These are phyloP conservation scores for Butorides virescens DNA, from an alignment of 2,113 vertebrate genomes.

Conservation along the genomic window DNA sequence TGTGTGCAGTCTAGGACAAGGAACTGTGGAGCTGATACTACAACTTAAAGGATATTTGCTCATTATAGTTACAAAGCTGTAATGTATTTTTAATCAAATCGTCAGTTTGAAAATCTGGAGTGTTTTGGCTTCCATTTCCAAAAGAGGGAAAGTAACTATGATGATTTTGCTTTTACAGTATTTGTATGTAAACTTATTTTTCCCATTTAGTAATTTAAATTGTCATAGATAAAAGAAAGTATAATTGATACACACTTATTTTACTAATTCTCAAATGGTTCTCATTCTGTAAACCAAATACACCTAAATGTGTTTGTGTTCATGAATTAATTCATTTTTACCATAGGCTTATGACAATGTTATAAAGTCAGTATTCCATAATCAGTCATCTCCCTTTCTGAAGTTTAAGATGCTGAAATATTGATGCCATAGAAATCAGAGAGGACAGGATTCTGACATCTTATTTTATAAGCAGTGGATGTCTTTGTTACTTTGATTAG, in stretches of 20 bases:
- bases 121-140: not conserved
- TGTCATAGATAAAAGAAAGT: not conserved
- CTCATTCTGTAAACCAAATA: not conserved
- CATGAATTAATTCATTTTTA: not conserved
- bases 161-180: not conserved
- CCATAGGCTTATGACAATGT: not conserved
- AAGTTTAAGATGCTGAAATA: not conserved
- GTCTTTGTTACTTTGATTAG: not conserved
- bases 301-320: not conserved
- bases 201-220: not conserved
- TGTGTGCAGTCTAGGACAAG: not conserved
- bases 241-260: rapidly evolving
- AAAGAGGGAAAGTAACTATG: too few relatives aligned
- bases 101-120: not conserved
- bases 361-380: not conserved
- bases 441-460: not conserved
- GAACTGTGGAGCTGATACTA: not conserved
- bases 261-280: not conserved
- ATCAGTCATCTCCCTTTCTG: not conserved
- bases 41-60: not conserved
- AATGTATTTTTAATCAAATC: not conserved
- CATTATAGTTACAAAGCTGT: not conserved
- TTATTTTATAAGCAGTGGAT: not conserved
- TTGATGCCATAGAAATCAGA: not conserved
- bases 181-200: not conserved